A percentile compares a stretch with the other conserved stretches of the same genome.
phyloP scores from a whole-genome alignment of 2,113 vertebrate genomes.

The Pungitius pungitius region DNA sequence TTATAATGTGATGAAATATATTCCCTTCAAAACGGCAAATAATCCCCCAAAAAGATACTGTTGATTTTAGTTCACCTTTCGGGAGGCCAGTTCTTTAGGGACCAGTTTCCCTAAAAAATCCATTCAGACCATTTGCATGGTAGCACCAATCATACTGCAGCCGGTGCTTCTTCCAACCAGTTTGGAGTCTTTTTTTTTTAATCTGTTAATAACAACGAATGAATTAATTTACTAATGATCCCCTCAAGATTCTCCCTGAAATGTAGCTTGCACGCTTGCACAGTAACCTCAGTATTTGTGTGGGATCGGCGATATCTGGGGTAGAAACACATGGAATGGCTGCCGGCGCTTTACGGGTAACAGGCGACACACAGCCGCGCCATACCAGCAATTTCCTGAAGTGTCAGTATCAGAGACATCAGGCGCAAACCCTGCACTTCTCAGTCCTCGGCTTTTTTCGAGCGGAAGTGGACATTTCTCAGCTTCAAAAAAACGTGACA shows the following conservation, averaged over 20 bases:
- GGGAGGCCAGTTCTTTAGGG: slow-evolving; percentile 31
- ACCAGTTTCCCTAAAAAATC: slow-evolving; percentile 27
- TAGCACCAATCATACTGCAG: not conserved
- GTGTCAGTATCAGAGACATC: slow-evolving; percentile 63
- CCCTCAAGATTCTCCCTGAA: slow-evolving; percentile 24
- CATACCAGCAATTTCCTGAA: slow-evolving; percentile 69
- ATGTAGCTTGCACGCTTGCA: slow-evolving; percentile 35
- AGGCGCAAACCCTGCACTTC: slow-evolving; percentile 27
- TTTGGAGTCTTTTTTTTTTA: too few species aligned
- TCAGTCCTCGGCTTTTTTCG: slow-evolving; percentile 15
- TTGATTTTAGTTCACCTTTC: slow-evolving; percentile 54
- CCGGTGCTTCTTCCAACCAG: slow-evolving; percentile 10
- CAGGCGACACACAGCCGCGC: slow-evolving; percentile 52
- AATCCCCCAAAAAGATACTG: slow-evolving; percentile 35
- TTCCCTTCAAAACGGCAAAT: slow-evolving; percentile 23
- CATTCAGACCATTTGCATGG: slow-evolving; percentile 14
- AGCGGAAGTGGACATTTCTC: slow-evolving; percentile 17
- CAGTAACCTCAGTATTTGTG: slow-evolving; percentile 32
- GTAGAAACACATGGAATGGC: slow-evolving; percentile 63
- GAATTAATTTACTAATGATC: slow-evolving; percentile 35
- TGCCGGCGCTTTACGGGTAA: slow-evolving; percentile 59
- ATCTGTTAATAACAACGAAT: slow-evolving; percentile 33
- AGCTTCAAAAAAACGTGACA: slow-evolving; percentile 11
- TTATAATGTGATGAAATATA: slow-evolving; percentile 28
- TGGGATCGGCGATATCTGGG: slow-evolving; percentile 46